Conservation (phyloP, 2,113 vertebrate species). For the Rhinolophus ferrumequinum region DNA sequence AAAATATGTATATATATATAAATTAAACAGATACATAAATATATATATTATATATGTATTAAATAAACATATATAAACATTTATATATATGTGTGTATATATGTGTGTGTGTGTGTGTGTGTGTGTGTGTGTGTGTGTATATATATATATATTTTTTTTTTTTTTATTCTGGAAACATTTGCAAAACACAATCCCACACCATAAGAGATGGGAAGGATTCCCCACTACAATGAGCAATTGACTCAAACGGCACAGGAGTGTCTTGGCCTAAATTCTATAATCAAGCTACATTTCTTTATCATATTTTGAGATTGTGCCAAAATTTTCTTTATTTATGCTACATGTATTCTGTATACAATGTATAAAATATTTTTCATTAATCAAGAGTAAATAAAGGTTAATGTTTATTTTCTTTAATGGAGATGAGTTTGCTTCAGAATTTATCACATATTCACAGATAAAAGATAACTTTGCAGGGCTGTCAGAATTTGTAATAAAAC, state of each 20-base stretch:
- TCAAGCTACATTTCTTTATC: background rate
- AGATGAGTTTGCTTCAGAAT: background rate
- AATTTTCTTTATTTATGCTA: background rate
- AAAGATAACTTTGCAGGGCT: background rate
- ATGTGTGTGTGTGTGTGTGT: too few relatives aligned
- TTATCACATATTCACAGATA: background rate
- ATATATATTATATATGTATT: too few relatives aligned
- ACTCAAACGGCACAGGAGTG: fast-evolving
- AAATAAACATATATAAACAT: too few relatives aligned
- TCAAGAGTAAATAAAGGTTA: background rate
- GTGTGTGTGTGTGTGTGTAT: too few relatives aligned
- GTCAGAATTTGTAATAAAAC: background rate
- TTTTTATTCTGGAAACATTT: background rate
- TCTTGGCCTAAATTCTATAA: background rate
- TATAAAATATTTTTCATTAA: background rate
- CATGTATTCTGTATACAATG: background rate
- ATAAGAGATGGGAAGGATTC: fast-evolving
- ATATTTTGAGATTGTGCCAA: background rate
- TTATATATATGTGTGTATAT: too few relatives aligned
- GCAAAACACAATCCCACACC: background rate
- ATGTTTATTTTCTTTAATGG: background rate
- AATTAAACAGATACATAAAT: background rate
- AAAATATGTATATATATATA: background rate
- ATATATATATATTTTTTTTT: background rate
- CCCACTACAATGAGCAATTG: fast-evolving